Evolutionary conservation across 2,797 vertebrate genomes (phyloP).

Genomic region (Crocidura indochinensis): DNA sequence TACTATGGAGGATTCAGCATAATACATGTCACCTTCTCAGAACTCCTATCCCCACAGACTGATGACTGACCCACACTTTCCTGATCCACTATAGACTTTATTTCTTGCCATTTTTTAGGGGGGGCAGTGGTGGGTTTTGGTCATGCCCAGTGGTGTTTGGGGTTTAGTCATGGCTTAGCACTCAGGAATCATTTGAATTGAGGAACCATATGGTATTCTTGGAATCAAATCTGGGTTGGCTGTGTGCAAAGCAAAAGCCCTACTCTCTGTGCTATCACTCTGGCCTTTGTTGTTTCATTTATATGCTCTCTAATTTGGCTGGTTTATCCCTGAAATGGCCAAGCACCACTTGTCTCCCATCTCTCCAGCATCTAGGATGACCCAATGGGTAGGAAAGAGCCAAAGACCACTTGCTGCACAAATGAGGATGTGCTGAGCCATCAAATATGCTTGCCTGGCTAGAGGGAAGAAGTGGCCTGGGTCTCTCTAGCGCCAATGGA

Average conservation of each 20-base stretch:
- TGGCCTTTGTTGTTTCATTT: too few relatives aligned
- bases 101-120: not conserved
- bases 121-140: too few relatives aligned
- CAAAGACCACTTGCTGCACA: constrained; percentile 2
- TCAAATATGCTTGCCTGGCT: not conserved
- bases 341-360: not conserved
- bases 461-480: not conserved
- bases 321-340: too few relatives aligned
- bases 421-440: not conserved
- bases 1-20: not conserved
- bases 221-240: too few relatives aligned
- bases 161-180: too few relatives aligned
- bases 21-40: not conserved
- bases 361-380: not conserved
- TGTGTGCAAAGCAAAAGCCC: too few relatives aligned
- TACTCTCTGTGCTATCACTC: too few relatives aligned
- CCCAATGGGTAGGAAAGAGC: not conserved
- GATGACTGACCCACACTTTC: not conserved
- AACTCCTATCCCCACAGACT: not conserved
- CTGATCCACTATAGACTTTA: not conserved
- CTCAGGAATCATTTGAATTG: too few relatives aligned
- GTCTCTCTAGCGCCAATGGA: not conserved
- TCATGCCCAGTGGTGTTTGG: too few relatives aligned
- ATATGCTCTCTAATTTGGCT: too few relatives aligned
- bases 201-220: too few relatives aligned